Base-by-base conservation (phyloP, 2,888 invertebrate species). In the Catocala fraxini region DNA sequence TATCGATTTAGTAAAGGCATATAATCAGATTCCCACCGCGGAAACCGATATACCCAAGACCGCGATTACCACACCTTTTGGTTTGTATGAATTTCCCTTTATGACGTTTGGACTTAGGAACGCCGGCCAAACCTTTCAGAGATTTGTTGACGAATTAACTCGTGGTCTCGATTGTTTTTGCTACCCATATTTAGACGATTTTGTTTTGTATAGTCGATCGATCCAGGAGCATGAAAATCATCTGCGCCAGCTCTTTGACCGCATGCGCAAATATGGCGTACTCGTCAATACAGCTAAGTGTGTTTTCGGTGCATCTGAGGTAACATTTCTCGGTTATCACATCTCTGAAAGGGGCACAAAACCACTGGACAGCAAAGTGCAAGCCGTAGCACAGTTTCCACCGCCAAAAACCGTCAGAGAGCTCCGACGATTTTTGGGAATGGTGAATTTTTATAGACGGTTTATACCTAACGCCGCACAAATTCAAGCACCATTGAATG, bases 51-150 rank as follows among this genome's bases (percentile, higher is more conserved):
- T 69, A 6, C 43, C 13, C 0, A 86, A 87, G 60, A 86, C 86
- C 0, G 85, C 82, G 0, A 79, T 84, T 1, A 80, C 67, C 0
- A 84, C 83, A 4, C 81, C 85, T 25, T 25, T 25, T 25, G 25
- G 25, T 25, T 25, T 25, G 4, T 25, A 25, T 25, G 25, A 25
- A 25, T 25, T 25, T 3, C 25, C 25, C 25, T 25, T 25, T 25
- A 25, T 25, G 25, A 25, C 25, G 25, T 25, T 25, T 25, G 25
- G 25, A 25, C 25, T 25, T 25, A 25, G 48, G 1, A 59, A 59
- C 12, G 59, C 59, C 5, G 52, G 59, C 1, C 52, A 53, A 48
- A 59, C 58, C 0, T 59, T 59, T 10, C 58, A 49, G 39, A 34
- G 56, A 11, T 42, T 52, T 52, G 52, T 52, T 11, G 52, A 52